phyloP scores from a whole-genome alignment of 2,113 vertebrate genomes.

The Scytalopus superciliaris region DNA sequence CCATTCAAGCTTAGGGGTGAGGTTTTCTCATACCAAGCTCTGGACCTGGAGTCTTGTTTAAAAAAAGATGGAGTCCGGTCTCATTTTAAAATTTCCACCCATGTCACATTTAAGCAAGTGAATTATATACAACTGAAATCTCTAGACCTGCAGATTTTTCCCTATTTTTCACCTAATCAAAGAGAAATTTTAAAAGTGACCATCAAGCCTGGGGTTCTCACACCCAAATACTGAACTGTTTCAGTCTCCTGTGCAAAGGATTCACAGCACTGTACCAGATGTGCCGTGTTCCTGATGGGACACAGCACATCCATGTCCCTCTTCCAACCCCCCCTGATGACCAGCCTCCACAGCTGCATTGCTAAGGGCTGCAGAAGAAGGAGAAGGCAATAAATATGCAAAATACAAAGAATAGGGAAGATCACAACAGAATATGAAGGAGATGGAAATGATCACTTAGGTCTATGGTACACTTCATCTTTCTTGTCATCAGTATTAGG shows the following conservation, averaged over 20 bases:
- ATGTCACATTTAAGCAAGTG: neutral
- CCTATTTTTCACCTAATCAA: neutral
- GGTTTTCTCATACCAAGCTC: neutral
- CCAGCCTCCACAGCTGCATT: neutral
- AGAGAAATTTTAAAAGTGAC: neutral
- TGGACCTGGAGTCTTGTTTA: neutral
- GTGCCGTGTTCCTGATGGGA: neutral
- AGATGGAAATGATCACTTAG: neutral
- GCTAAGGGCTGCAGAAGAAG: neutral
- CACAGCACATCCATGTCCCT: neutral
- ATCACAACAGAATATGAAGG: neutral
- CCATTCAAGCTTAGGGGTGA: neutral
- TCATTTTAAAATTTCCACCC: neutral
- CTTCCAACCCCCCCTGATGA: neutral
- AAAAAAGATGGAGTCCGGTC: too few species aligned
- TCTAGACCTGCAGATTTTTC: neutral
- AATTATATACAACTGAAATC: neutral
- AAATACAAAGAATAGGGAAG: neutral
- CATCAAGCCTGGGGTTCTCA: neutral
- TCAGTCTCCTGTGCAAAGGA: neutral
- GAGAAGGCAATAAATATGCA: neutral
- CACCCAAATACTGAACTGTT: neutral
- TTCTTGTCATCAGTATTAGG: neutral
- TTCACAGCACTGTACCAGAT: neutral
- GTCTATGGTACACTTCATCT: neutral